A percentile compares a stretch with the other conserved stretches of the same genome.
Evolutionary conservation across 2,113 vertebrate genomes (phyloP).

Genomic region (Notothenia rossii): DNA sequence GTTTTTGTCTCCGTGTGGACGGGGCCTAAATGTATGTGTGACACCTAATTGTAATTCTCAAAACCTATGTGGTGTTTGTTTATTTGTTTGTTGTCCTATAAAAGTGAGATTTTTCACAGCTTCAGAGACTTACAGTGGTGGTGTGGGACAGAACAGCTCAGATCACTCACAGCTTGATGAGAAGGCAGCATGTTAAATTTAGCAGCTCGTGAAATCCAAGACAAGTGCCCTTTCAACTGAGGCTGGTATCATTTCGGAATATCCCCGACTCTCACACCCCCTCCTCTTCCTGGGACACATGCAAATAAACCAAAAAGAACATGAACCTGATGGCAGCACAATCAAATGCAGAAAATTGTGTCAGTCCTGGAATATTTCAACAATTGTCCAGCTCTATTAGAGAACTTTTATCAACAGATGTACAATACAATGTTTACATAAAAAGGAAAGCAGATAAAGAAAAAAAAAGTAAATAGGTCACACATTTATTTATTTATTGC

Average conservation of each 20-base stretch:
- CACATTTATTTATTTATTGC: background rate
- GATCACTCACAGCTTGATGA: slow-evolving; percentile 48
- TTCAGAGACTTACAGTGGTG: background rate
- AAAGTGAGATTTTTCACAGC: slow-evolving; percentile 21
- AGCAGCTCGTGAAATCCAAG: slow-evolving; percentile 77
- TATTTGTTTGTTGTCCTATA: background rate
- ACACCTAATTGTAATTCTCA: background rate
- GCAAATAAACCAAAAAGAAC: slow-evolving; percentile 26
- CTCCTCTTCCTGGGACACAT: slow-evolving; percentile 5
- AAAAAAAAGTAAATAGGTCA: background rate
- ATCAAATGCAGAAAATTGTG: background rate
- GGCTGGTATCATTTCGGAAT: slow-evolving; percentile 43
- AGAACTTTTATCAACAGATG: background rate
- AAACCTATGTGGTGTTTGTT: background rate
- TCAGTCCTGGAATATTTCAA: background rate
- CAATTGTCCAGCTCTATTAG: background rate
- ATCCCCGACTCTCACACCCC: slow-evolving; percentile 3
- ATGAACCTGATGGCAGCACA: slow-evolving; percentile 16
- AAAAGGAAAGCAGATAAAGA: background rate
- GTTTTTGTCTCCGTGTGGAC: too few relatives aligned
- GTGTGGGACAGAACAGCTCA: slow-evolving; percentile 20
- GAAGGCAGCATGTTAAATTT: slow-evolving; percentile 69
- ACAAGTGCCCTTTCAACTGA: slow-evolving; percentile 67
- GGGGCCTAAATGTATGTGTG: too few relatives aligned
- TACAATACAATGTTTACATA: background rate